phyloP scores from a whole-genome alignment of 2,888 invertebrate species.

The Thyatira batis region DNA sequence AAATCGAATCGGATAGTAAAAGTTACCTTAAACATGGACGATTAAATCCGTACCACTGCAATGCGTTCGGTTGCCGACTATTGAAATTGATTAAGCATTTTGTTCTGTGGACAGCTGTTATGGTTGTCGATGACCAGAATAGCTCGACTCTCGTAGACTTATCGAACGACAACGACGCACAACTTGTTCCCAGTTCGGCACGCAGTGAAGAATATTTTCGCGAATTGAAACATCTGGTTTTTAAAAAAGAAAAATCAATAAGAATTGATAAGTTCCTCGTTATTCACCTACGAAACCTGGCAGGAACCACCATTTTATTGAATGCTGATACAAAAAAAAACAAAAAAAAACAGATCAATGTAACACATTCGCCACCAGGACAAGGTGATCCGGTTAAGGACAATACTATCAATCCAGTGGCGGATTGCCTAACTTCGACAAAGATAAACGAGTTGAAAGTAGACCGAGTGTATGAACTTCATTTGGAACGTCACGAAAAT shows the following conservation, averaged over 20 bases:
- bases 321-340: too few relatives aligned
- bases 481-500: not conserved
- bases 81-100: not conserved
- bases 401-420: too few relatives aligned
- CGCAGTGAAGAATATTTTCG: conserved; percentile 8
- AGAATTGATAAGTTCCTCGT: too few relatives aligned
- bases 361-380: too few relatives aligned
- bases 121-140: not conserved
- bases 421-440: not conserved
- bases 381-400: not conserved
- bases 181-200: not conserved
- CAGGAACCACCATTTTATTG: too few relatives aligned
- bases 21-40: not conserved
- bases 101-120: not conserved
- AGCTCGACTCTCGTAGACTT: too few relatives aligned
- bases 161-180: too few relatives aligned
- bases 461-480: not conserved
- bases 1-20: not conserved
- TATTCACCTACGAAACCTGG: not conserved
- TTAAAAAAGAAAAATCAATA: too few relatives aligned
- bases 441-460: not conserved
- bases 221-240: not conserved
- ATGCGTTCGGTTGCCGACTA: not conserved
- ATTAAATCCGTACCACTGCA: not conserved
- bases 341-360: too few relatives aligned